These are phyloP conservation scores for Larimichthys crocea DNA, from an alignment of 2,113 vertebrate genomes.

Conservation along the genomic window DNA sequence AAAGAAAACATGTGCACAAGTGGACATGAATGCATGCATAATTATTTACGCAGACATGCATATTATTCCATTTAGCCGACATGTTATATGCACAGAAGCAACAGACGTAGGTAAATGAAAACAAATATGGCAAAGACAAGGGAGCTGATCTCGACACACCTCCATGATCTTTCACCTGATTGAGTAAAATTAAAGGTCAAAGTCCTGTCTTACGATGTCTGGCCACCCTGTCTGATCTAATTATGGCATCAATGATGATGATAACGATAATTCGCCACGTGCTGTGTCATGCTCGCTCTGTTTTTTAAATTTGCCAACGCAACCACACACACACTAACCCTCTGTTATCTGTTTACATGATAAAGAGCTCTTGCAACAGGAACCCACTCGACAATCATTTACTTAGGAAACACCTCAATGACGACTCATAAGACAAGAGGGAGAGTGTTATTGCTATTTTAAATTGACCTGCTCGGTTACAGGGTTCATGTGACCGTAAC, in stretches of 20 bases:
- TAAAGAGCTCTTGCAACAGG: neutral
- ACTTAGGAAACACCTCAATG: slow-evolving; percentile 11
- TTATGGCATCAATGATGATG: neutral
- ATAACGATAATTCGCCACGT: neutral
- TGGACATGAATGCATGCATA: neutral
- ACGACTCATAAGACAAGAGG: neutral
- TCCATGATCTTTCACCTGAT: neutral
- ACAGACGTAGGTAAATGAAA: too few species aligned
- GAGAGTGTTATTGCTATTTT: neutral
- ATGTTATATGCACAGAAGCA: neutral
- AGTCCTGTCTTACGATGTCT: neutral
- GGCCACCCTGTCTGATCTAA: neutral
- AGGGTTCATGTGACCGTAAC: neutral
- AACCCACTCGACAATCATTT: slow-evolving; percentile 20
- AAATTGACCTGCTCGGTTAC: neutral
- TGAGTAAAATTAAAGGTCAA: neutral
- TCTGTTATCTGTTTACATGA: slow-evolving; percentile 36
- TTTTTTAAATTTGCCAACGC: slow-evolving; percentile 2
- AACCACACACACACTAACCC: neutral
- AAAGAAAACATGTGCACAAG: slow-evolving; percentile 38
- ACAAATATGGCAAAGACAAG: accelerated
- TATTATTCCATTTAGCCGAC: neutral
- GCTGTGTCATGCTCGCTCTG: neutral
- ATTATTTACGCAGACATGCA: neutral
- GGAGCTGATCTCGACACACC: neutral